These are phyloP conservation scores for Psittacus erithacus DNA, from an alignment of 2,113 vertebrate species.

Conservation along the genomic window DNA sequence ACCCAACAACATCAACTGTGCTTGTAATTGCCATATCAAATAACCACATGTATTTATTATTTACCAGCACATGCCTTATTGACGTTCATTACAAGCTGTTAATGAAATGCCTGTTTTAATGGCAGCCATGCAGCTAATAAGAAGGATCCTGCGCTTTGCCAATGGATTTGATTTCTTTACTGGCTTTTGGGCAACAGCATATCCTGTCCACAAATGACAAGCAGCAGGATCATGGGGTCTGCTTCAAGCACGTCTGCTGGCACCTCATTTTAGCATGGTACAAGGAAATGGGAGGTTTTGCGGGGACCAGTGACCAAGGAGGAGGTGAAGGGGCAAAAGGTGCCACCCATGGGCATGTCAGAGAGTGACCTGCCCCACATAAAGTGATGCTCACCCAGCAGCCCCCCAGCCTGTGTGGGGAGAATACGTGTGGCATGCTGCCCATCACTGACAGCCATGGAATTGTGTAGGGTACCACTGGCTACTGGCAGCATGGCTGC, in stretches of 20 bases:
- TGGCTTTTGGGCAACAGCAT: neutral
- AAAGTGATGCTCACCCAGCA: neutral
- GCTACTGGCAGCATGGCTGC: fast-evolving
- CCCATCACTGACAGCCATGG: fast-evolving
- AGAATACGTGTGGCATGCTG: fast-evolving
- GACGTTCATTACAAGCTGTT: slow-evolving; percentile 54
- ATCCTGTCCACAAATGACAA: neutral
- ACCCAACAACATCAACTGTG: neutral
- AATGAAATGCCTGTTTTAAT: slow-evolving; percentile 50
- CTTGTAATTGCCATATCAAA: slow-evolving; percentile 37
- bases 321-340: neutral
- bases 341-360: fast-evolving
- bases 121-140: neutral
- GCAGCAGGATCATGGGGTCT: neutral
- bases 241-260: neutral
- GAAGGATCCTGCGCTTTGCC: slow-evolving; percentile 28
- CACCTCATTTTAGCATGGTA: neutral
- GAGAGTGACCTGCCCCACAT: fast-evolving
- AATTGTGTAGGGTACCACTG: neutral
- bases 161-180: neutral
- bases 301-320: neutral
- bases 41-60: slow-evolving; percentile 59
- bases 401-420: fast-evolving
- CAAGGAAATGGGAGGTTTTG: neutral
- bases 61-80: slow-evolving; percentile 51